A percentile compares a stretch with the other conserved stretches of the same genome.
These are phyloP conservation scores for Bufo bufo DNA, from an alignment of 2,113 vertebrate genomes.

Conservation along the genomic window DNA sequence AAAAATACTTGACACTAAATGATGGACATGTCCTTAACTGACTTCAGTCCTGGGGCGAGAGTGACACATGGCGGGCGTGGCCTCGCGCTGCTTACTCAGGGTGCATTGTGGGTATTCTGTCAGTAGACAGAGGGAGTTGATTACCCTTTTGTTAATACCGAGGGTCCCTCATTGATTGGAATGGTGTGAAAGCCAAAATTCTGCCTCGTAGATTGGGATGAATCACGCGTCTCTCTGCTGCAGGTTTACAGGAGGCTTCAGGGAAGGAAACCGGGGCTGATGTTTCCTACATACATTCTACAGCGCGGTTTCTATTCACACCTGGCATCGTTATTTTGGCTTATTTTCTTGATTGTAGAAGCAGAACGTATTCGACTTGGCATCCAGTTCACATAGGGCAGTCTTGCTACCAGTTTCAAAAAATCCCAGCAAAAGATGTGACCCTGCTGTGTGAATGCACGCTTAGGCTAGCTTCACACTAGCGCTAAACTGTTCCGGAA, in stretches of 20 bases:
- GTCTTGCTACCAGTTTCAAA: no score
- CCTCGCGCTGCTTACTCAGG: background rate
- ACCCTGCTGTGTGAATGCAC: no score
- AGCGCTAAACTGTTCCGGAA: no score
- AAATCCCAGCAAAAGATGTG: no score
- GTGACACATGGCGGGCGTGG: constrained; percentile 10
- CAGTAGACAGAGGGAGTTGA: background rate
- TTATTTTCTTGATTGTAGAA: no score
- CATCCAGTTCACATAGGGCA: no score
- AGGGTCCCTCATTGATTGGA: background rate
- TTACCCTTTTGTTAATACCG: constrained; percentile 14
- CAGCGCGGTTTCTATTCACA: no score
- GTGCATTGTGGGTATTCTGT: constrained; percentile 38
- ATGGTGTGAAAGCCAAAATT: constrained; percentile 19
- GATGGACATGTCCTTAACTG: constrained; percentile 23
- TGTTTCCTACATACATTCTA: background rate
- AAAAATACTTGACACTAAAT: background rate
- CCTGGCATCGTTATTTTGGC: no score
- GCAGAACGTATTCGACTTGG: no score
- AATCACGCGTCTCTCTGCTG: background rate
- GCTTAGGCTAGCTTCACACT: no score
- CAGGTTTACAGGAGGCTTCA: background rate
- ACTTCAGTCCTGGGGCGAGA: constrained; percentile 20
- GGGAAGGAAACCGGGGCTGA: background rate
- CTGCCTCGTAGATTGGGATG: background rate